phyloP scores from a whole-genome alignment of 2,888 invertebrate genomes.

The Maniola hyperantus region DNA sequence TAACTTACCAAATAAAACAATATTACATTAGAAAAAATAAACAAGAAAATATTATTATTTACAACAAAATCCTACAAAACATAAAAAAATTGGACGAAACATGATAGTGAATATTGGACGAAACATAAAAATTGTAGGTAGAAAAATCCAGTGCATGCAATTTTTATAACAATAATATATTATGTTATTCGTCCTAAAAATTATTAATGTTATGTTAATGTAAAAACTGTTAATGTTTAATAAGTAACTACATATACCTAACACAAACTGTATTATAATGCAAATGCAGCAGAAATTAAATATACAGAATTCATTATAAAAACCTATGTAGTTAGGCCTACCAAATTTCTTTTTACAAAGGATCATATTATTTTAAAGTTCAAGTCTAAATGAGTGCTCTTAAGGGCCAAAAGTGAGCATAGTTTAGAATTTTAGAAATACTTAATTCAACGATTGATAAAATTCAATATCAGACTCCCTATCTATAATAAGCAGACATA shows the following conservation, averaged over 20 bases:
- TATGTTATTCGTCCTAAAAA: too few relatives aligned
- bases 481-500: conserved; percentile 13
- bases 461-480: conserved; percentile 13
- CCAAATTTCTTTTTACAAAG: not conserved
- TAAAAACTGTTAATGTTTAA: too few relatives aligned
- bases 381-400: conserved; percentile 4
- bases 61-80: conserved; percentile 6
- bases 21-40: conserved; percentile 1
- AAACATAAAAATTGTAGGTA: not conserved
- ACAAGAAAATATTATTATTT: not conserved
- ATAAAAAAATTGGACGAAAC: not conserved
- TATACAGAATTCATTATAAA: not conserved
- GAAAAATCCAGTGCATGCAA: too few relatives aligned
- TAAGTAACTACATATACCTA: not conserved
- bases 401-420: not conserved
- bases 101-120: not conserved
- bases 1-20: conserved; percentile 5
- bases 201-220: too few relatives aligned
- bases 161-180: too few relatives aligned
- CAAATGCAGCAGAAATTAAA: not conserved
- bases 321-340: too few relatives aligned
- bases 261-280: not conserved
- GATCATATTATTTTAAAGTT: conserved; percentile 1
- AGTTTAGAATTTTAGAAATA: not conserved
- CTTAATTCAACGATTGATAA: conserved; percentile 5